Percentiles rank a stretch among this genome's conserved stretches.
Evolutionary conservation across 2,797 vertebrate genomes (phyloP).

Genomic region (Halcyon leucocephala): DNA sequence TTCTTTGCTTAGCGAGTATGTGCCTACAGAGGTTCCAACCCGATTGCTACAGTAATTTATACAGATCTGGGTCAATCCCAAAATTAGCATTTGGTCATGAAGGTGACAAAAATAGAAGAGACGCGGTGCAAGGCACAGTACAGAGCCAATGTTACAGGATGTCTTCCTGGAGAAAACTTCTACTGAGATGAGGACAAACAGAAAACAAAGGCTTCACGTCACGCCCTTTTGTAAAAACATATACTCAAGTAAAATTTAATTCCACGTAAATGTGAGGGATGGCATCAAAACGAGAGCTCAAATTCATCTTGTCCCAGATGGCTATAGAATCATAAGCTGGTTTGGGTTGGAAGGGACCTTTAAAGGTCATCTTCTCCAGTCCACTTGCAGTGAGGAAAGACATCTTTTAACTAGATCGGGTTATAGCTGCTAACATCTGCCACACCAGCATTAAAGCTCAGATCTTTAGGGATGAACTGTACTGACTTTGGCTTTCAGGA

Average conservation of each 20-base stretch:
- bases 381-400: too few relatives aligned
- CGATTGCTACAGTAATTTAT: not conserved
- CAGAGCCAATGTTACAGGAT: not conserved
- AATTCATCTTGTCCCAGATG: not conserved
- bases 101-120: not conserved
- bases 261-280: not conserved
- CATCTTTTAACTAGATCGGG: too few relatives aligned
- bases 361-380: too few relatives aligned
- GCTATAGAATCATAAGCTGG: not conserved
- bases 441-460: not conserved
- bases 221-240: not conserved
- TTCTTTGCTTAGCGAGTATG: not conserved
- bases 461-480: not conserved
- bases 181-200: not conserved
- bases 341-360: too few relatives aligned
- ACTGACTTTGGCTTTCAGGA: not conserved
- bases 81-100: not conserved
- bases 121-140: not conserved
- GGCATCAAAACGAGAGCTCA: not conserved
- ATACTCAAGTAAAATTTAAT: not conserved
- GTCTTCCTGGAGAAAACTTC: not conserved
- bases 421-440: not conserved
- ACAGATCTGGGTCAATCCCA: not conserved
- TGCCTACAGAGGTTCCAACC: not conserved
- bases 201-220: not conserved